Base-by-base conservation (phyloP, 2,888 invertebrate genomes). In the Spisula subtruncata region DNA sequence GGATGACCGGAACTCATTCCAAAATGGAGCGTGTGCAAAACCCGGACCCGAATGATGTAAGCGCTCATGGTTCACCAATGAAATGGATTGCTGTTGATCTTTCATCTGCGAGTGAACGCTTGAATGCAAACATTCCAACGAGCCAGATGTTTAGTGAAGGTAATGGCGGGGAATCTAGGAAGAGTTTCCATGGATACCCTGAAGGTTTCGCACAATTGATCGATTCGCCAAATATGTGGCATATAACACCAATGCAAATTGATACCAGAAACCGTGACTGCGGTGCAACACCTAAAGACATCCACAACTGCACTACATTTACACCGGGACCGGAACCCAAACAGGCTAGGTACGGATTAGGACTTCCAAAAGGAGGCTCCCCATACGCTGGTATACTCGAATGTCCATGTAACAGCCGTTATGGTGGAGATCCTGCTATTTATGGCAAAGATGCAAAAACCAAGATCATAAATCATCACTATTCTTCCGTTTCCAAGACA, bases 171-270 rank as follows among this genome's bases (percentile, higher is more conserved):
- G 92, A 92, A 83, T 92, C 92, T 4, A 87, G 92, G 54, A 92
- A 92, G 56, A 92, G 92, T 89, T 92, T 85, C 75, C 92, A 92
- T 84, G 92, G 92, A 25, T 92, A 92, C 56, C 92, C 92, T 10
- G 66, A 71, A 16, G 92, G 92, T 8, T 92, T 88, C 32, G 92
- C 92, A 29, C 92, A 92, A 60, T 56, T 92, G 71, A 92, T 92
- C n/a, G 92, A 92, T 51, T 92, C 92, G 14, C 92, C 92, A 16
- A 81, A 92, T 29, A 66, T 51, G 79, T 92, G 92, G 92, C 92
- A 92, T 81, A 92, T 92, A 8, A 92, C 92, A 8, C 92, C 92
- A 46, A 92, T 92, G 92, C 92, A 92, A 80, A 92, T 92, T 20
- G 92, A 92, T 83, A 92, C 92, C 5, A 66, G 92, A 54, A 92